A percentile compares a stretch with the other conserved stretches of the same genome.
phyloP scores from a whole-genome alignment of 2,113 vertebrate genomes.

The Fukomys damarensis region DNA sequence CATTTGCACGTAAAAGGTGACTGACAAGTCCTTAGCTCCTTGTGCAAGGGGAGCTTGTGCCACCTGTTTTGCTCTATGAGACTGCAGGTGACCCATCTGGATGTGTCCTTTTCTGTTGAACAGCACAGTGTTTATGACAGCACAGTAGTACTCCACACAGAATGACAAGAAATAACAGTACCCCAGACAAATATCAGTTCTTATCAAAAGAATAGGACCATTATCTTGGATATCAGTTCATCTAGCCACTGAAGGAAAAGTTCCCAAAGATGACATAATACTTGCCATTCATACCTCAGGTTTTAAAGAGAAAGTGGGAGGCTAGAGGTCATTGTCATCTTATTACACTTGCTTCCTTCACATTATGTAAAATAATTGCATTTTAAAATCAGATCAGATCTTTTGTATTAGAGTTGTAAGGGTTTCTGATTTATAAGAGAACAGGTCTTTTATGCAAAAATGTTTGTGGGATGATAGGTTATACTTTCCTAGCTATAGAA shows the following conservation, averaged over 20 bases:
- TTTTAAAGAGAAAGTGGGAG: slow-evolving; percentile 50
- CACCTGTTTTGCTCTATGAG: background rate
- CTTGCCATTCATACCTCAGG: background rate
- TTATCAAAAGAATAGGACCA: slow-evolving; percentile 36
- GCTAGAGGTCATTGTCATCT: slow-evolving; percentile 54
- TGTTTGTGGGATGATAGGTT: background rate
- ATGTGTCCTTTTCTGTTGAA: slow-evolving; percentile 42
- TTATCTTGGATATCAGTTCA: slow-evolving; percentile 56
- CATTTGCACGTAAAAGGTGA: background rate
- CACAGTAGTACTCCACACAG: background rate
- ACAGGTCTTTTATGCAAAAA: background rate
- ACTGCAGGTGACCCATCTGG: slow-evolving; percentile 48
- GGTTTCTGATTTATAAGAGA: slow-evolving; percentile 44
- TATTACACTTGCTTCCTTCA: slow-evolving; percentile 11
- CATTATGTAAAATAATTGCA: slow-evolving; percentile 32
- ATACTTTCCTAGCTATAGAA: background rate
- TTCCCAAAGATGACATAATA: slow-evolving; percentile 25
- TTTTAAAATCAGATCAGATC: slow-evolving; percentile 26
- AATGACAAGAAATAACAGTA: slow-evolving; percentile 36
- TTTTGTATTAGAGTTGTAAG: background rate
- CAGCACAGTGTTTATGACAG: background rate
- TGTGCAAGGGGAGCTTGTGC: background rate
- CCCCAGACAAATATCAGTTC: background rate
- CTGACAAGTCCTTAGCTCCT: background rate
- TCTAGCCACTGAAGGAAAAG: slow-evolving; percentile 31